Base-by-base conservation (phyloP, 2,113 vertebrate species). In the Calyptomena viridis region DNA sequence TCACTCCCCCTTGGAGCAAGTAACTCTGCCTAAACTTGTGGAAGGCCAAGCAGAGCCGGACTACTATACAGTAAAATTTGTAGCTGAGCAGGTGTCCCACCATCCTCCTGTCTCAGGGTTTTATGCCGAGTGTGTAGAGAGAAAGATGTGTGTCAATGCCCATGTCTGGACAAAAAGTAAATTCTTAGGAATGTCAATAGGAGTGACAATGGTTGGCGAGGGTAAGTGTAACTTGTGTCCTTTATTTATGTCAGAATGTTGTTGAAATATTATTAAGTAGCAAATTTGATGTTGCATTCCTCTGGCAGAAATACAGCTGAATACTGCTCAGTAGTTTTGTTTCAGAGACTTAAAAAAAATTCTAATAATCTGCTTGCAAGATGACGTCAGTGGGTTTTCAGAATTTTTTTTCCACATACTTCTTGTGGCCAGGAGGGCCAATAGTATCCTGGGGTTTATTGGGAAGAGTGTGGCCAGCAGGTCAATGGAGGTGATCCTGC, bases 131-230 rank as follows among this genome's bases (percentile, higher is more conserved):
- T 99, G 99, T 93, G 98, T 96, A 30, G 99, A 99, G 95, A 98
- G 97, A 93, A 98, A 97, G 90, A 99, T 99, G 98, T 99, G 99
- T 59, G 99, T 99, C 77, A 99, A 99, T 86, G 99, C 99, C 1
- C 99, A 99, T 0, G 98, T 99, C 89, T 99, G 99, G 99, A 99
- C 99, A 96, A 99, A 99, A 97, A 99, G 99, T 98, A 99, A 99
- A 98, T 99, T 99, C 97, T 98, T 99, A 98, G 99, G 99, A 59
- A 99, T 99, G 99, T 99, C 99, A 7, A 99, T 99, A 83, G 99
- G 99, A 2, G 99, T 99, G 47, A 99, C 99, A 4, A 99, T 99
- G 99, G 97, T 99, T 44, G 99, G 99, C 24, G 99, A 99, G 97
- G 99, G 99, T 99, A 89, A 98, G 97, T 93, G 55, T 47, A 53